These are phyloP conservation scores for Geotrypetes seraphini DNA, from an alignment of 2,797 vertebrate species.

Conservation along the genomic window DNA sequence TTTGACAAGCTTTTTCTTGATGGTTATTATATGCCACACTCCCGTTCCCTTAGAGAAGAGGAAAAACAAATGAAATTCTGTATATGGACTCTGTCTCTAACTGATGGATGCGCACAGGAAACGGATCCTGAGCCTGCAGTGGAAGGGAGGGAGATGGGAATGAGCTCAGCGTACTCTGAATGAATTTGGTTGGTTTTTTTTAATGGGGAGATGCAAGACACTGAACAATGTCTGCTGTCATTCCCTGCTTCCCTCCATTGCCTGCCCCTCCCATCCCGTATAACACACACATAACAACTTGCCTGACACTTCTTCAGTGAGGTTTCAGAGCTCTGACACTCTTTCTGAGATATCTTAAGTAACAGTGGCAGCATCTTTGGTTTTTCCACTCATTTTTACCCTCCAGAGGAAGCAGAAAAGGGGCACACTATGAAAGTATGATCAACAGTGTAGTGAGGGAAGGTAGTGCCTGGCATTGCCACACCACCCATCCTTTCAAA, in stretches of 20 bases:
- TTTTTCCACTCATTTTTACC: neutral
- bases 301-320: neutral
- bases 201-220: too few relatives aligned
- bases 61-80: neutral
- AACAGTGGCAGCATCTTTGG: neutral
- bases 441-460: too few relatives aligned
- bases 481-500: too few relatives aligned
- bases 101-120: neutral
- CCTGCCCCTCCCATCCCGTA: neutral
- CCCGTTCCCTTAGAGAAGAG: neutral
- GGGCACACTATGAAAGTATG: too few relatives aligned
- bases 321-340: neutral
- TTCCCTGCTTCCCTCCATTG: neutral
- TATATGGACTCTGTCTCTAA: fast-evolving
- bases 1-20: neutral
- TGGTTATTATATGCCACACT: too few relatives aligned
- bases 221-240: neutral
- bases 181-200: too few relatives aligned
- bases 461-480: too few relatives aligned
- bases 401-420: too few relatives aligned
- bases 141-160: neutral
- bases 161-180: neutral
- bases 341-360: too few relatives aligned
- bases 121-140: too few relatives aligned
- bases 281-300: fast-evolving